Percentiles rank a stretch among this genome's conserved stretches.
Conservation (phyloP, 2,113 vertebrate genomes). For the Copsychus sechellarum region DNA sequence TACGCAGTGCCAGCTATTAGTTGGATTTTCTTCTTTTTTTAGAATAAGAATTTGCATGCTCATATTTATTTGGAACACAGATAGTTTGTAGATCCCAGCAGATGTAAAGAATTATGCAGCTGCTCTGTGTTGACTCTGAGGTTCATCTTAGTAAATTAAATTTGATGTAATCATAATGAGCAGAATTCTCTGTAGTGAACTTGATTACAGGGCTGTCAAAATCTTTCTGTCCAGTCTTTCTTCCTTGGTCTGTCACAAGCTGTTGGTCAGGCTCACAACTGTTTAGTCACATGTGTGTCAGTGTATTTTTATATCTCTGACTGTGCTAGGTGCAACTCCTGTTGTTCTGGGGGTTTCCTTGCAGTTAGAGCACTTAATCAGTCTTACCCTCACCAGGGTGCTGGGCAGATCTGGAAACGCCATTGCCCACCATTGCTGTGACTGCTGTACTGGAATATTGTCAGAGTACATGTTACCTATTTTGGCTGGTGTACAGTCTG, state of each 20-base stretch:
- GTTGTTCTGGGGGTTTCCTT: background rate
- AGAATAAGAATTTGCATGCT: background rate
- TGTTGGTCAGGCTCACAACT: background rate
- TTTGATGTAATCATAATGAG: background rate
- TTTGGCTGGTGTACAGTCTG: fast-evolving
- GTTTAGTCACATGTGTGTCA: fast-evolving
- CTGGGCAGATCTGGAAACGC: background rate
- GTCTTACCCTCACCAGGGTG: background rate
- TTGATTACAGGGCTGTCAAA: background rate
- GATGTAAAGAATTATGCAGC: background rate
- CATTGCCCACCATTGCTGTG: fast-evolving
- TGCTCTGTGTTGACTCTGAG: background rate
- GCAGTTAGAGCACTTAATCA: background rate
- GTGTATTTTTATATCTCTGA: background rate
- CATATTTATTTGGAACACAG: background rate
- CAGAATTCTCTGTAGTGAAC: background rate
- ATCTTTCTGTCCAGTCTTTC: background rate
- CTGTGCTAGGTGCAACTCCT: fast-evolving
- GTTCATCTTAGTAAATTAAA: background rate
- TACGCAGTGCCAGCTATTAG: background rate
- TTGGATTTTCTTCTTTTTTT: background rate
- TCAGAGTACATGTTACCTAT: background rate
- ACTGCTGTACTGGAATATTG: background rate
- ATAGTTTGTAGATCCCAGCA: background rate
- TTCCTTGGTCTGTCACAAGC: background rate